A percentile compares a stretch with the other conserved stretches of the same genome.
Evolutionary conservation across 2,888 invertebrate species (phyloP).

Genomic region (Mellilla xanthometata): DNA sequence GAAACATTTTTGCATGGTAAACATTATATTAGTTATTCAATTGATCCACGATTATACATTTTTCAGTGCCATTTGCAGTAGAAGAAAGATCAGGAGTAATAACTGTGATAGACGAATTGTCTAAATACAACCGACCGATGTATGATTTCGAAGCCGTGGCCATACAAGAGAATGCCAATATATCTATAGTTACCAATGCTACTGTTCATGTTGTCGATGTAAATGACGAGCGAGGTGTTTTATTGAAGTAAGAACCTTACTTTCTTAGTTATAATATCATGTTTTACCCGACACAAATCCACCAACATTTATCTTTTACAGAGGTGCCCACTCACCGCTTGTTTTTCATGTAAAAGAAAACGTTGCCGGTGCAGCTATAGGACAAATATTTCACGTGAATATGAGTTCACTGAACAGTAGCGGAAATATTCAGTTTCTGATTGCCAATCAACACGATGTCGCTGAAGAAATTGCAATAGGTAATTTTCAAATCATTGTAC

Average conservation of each 20-base stretch:
- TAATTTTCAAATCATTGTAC: constrained; percentile 40
- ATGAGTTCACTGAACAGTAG: constrained; percentile 59
- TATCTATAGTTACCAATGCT: constrained; percentile 90
- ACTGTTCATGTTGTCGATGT: constrained; percentile 92
- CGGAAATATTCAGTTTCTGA: constrained; percentile 86
- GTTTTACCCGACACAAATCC: too few species aligned
- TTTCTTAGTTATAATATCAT: too few species aligned
- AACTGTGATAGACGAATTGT: constrained; percentile 89
- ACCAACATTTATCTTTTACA: constrained; percentile 41
- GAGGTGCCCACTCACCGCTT: constrained; percentile 87
- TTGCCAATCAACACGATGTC: constrained; percentile 92
- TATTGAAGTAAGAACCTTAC: constrained; percentile 77
- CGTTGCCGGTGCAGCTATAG: constrained; percentile 87
- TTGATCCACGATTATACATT: too few species aligned
- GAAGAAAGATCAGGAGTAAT: constrained; percentile 94
- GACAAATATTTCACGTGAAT: constrained; percentile 85
- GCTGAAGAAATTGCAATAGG: constrained; percentile 90
- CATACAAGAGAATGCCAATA: constrained; percentile 81
- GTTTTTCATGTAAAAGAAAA: constrained; percentile 91
- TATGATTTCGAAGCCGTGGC: constrained; percentile 94
- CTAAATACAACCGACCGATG: constrained; percentile 85
- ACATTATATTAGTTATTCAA: too few species aligned
- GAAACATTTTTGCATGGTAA: neutral
- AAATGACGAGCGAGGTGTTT: constrained; percentile 86
- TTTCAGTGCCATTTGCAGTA: constrained; percentile 93